Base-by-base conservation (phyloP, 1,140 invertebrate genomes). In the Acyrthosiphon pisum region DNA sequence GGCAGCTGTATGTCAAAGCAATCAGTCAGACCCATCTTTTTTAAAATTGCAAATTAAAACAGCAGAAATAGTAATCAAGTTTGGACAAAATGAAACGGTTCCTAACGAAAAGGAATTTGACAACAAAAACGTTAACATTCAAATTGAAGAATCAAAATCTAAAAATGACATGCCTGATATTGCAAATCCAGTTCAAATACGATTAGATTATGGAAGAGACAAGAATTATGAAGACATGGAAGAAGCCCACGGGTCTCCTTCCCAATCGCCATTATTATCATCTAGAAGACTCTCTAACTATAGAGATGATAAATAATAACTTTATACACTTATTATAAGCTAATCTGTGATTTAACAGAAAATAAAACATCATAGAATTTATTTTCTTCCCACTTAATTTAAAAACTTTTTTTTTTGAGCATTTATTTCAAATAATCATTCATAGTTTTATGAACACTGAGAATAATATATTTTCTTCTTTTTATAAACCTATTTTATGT, bases 21-120 rank as follows among this genome's bases (percentile, higher is more conserved):
- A 83, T 56, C 91, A 93, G 46, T 93, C 48, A 48, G 94, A 94
- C 30, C 94, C 94, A 60, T 94, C 94, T 9, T 94, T 95, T 68
- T 87, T 95, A 22, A 95, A 95, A 93, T 91, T 95, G 26, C 94
- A 94, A 94, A 95, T 95, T n/a, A 95, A 95, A 93, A 95, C 94
- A 41, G 94, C 94, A 30, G 94, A 94, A 94, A 95, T 95, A 83
- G 94, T 95, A 44, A 95, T 95, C 41, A 94, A 95, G 93, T 95
- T 95, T 93, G 94, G 94, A n/a, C 48, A 86, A 44, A 87, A 93
- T 92, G 92, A 94, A 35, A 11, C 46, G 6, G 37, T 81, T 14
- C 46, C 90, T 30, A 94, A 91, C 46, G 94, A 91, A 81, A 94
- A 91, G 22, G 93, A 94, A 23, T 89, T 89, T 35, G 93, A 94